Base-by-base conservation (phyloP, 2,113 vertebrate genomes). In the Dipodomys ordii region DNA sequence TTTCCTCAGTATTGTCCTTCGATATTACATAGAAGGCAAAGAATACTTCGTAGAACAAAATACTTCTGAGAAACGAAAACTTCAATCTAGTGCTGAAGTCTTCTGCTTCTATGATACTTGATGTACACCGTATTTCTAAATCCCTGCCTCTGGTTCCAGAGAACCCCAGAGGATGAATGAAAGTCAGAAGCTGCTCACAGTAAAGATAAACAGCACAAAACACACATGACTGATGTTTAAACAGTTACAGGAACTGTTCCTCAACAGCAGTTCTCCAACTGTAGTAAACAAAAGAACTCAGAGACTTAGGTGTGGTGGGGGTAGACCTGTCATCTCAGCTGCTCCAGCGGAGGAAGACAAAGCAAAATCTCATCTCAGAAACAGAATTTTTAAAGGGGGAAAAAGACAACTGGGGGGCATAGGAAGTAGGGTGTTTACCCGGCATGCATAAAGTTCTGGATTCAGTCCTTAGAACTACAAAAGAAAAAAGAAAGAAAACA, bases 11-110 rank as follows among this genome's bases (percentile, higher is more conserved):
- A 20, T 0, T 65, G 32, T 27, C 60, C 28, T 67, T 49, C 1
- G 62, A 53, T 71, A 67, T 72, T 53, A 80, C 19, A 60, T 10
- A 39, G 30, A 23, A 1, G 3, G 39, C 53, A 94, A 39, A 44
- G 49, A 68, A 32, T 88, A 53, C 32, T 57, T 78, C 12, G 86
- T 49, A 71, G 79, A 87, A 80, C 1, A 73, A 9, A 32, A 0
- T 23, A 74, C 78, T 96, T 88, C 30, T 91, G 22, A 71, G 53
- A 86, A 88, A 82, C 62, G 16, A 80, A 77, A 81, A 77, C 44
- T 53, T 67, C 57, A 69, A 77, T 15, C 30, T 78, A 87, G 28
- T 85, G 69, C 46, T 78, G 72, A 87, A 49, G 13, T n/a, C 28
- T 46, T 53, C 46, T 84, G 15, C 6, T 64, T 80, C 32, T 88